Percentiles rank a stretch among this genome's conserved stretches.
Evolutionary conservation across 1,140 invertebrate species (phyloP).

Genomic region (Phymastichus coffea): DNA sequence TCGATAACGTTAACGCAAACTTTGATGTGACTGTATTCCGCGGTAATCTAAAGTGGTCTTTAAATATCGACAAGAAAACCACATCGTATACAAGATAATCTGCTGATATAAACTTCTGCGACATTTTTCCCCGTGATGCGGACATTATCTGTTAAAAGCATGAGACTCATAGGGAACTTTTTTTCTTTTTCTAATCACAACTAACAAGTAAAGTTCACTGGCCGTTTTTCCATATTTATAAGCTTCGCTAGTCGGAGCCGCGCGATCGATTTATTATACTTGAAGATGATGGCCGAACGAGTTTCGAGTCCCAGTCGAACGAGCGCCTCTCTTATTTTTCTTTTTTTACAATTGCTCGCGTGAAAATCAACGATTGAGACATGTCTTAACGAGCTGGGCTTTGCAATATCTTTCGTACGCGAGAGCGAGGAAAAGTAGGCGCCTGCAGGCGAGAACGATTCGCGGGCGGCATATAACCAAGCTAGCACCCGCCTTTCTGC

Average conservation of each 20-base stretch:
- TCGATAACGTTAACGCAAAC: not conserved
- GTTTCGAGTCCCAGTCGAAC: slow-evolving; percentile 11
- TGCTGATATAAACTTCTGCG: not conserved
- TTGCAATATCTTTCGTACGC: not conserved
- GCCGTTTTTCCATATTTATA: slow-evolving; percentile 26
- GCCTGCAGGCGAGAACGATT: not conserved
- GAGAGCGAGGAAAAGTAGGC: not conserved
- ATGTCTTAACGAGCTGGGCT: not conserved
- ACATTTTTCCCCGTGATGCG: not conserved
- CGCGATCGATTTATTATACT: not conserved
- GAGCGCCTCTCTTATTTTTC: too few species aligned
- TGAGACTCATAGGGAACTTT: not conserved
- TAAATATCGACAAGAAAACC: not conserved
- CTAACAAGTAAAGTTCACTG: slow-evolving; percentile 17
- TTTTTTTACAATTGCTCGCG: not conserved
- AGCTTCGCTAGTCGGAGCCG: slow-evolving; percentile 5
- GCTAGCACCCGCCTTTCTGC: too few species aligned
- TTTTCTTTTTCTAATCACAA: slow-evolving; percentile 10
- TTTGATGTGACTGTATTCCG: not conserved
- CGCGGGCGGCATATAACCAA: not conserved
- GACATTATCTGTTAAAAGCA: not conserved
- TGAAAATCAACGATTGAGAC: slow-evolving; percentile 13
- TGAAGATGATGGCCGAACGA: not conserved
- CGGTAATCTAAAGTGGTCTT: slow-evolving; percentile 1
- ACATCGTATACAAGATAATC: not conserved